Evolutionary conservation across 2,113 vertebrate species (phyloP), one percentile per base, ranked within the genome.

Genomic region (Lagopus muta): DNA sequence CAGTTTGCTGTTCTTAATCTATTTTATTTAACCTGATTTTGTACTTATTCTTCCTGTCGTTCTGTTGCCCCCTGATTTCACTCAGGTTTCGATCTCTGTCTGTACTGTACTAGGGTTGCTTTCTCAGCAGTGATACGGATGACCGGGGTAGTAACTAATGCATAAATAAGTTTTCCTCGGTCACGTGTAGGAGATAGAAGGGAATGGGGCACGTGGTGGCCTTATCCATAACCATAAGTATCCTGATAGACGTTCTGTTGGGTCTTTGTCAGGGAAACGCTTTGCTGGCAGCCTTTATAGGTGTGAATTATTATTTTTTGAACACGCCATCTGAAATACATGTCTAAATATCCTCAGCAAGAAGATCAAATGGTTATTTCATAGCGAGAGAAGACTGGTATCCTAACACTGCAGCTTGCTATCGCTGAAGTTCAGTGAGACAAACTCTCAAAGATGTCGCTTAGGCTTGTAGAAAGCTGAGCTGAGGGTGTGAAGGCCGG

Each of bases 1-100:
- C 93, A 97, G 97, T 98, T 98, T 97, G 97, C 96, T 97, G 97
- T 98, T 97, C 97, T 96, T 94, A 96, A 96, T 95, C 94, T 96
- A 28, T 30, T 54, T 97, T 95, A 92, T 98, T 97, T 95, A 92
- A 92, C 97, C 94, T 97, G 83, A 95, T 97, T 97, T 97, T 71
- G 91, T 98, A 96, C 92, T 92, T 96, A 38, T 66, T 93, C 88
- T 70, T 93, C 88, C 96, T 97, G 96, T 97, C 97, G 89, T 97
- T 98, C 90, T 98, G 97, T 98, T 95, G 90, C 91, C 92, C 94
- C 88, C 92, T 84, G 86, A 89, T 93, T 96, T 96, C 10, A 40
- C 95, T 95, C 76, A 92, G 87, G 94, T 90, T 97, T 91, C 30
- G 43, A 88, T 93, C 88, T 94, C 88, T 97, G 94, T 96, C 94